phyloP scores from a whole-genome alignment of 92 coral and sea anemone genomes.

The Epizoanthus illoricatus region DNA sequence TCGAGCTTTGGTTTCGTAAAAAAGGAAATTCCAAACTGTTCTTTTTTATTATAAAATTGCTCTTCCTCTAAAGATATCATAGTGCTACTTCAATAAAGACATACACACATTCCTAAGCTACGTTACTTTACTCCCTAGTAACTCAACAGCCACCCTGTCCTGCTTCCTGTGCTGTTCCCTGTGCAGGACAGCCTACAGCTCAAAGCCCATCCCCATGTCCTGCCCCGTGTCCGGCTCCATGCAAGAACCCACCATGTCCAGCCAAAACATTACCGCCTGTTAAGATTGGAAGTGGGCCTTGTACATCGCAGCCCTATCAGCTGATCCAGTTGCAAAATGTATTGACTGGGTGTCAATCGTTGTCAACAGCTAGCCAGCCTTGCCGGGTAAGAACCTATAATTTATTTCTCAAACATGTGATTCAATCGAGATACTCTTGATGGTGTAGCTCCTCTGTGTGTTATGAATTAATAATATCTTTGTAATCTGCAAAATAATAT shows the following conservation, averaged over 20 bases:
- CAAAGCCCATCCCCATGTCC: constrained; percentile 9
- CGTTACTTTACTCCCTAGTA: background rate
- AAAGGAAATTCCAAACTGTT: background rate
- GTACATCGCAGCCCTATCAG: constrained; percentile 14
- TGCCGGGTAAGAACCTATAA: background rate
- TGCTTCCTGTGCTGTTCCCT: constrained; percentile 1
- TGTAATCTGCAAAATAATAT: no score
- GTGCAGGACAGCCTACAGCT: background rate
- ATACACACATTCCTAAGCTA: no score
- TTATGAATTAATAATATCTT: no score
- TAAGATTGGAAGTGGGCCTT: background rate
- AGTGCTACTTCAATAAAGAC: no score
- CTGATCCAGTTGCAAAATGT: constrained; percentile 37
- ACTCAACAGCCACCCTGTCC: constrained; percentile 15
- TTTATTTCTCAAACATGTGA: background rate
- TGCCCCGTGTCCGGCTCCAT: constrained; percentile 14
- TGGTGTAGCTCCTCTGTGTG: no score
- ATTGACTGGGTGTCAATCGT: background rate
- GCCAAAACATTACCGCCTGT: background rate
- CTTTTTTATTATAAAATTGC: background rate
- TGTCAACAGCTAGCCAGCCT: constrained; percentile 2
- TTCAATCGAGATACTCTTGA: no score
- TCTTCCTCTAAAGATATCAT: no score
- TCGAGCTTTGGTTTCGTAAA: no score
- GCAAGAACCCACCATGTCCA: constrained; percentile 4